Percentiles rank a stretch among this genome's conserved stretches.
phyloP scores from a whole-genome alignment of 2,888 invertebrate genomes.

The Nomada fucata region DNA sequence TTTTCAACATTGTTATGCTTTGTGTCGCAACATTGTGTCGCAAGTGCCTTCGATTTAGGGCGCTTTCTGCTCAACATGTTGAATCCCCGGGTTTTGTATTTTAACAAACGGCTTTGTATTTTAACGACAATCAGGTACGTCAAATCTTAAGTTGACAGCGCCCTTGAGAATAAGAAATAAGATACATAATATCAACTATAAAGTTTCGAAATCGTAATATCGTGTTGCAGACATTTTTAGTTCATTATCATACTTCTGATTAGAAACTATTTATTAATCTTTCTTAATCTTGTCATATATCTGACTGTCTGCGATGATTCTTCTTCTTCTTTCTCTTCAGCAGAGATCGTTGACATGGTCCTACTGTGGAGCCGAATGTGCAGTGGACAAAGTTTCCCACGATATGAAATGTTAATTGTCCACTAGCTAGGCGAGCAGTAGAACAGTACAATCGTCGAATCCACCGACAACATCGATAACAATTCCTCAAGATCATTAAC shows the following conservation, averaged over 20 bases:
- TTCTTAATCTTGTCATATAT: slow-evolving; percentile 12
- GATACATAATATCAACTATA: neutral
- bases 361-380: neutral
- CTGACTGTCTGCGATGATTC: neutral
- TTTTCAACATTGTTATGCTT: no score
- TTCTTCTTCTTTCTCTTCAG: neutral
- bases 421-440: no score
- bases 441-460: no score
- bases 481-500: no score
- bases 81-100: no score
- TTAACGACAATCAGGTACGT: neutral
- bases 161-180: neutral
- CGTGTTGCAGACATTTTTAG: neutral
- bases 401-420: no score
- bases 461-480: no score
- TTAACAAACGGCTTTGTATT: no score
- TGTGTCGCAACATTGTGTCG: no score
- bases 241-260: neutral
- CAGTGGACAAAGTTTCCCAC: neutral
- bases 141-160: no score
- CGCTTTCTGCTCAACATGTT: no score
- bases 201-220: neutral
- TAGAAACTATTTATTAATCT: neutral
- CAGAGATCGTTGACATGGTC: neutral
- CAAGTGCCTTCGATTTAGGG: no score